These are phyloP conservation scores for Laspeyria flexula DNA, from an alignment of 2,888 invertebrate genomes.

Conservation along the genomic window DNA sequence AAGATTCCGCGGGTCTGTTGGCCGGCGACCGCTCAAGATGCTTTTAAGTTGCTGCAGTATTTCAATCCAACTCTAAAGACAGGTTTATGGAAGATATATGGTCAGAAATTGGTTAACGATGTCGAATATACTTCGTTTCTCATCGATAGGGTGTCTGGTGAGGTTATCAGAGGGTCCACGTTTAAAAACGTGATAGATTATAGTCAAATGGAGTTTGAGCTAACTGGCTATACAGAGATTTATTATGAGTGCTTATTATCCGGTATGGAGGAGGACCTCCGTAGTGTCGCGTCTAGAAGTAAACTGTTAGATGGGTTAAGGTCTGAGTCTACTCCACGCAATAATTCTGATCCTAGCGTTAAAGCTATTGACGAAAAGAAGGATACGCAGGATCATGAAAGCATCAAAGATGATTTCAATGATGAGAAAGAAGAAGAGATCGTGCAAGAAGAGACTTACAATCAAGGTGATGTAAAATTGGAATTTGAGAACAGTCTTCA, in stretches of 20 bases:
- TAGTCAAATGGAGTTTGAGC: conserved; percentile 73
- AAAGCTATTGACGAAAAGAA: conserved; percentile 36
- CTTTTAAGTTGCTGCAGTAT: conserved; percentile 75
- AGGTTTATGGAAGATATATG: conserved; percentile 68
- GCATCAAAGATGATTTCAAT: conserved; percentile 11
- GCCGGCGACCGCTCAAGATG: conserved; percentile 71
- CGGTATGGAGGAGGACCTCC: conserved; percentile 66
- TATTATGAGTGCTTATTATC: conserved; percentile 71
- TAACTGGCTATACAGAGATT: conserved; percentile 74
- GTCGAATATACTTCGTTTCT: conserved; percentile 69
- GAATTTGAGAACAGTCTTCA: conserved; percentile 52
- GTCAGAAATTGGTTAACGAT: conserved; percentile 60
- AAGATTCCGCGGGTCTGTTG: conserved; percentile 69
- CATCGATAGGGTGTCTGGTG: conserved; percentile 72
- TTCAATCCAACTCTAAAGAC: conserved; percentile 75
- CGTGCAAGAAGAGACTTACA: conserved; percentile 1
- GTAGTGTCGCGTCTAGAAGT: conserved; percentile 71
- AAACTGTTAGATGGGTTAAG: conserved; percentile 67
- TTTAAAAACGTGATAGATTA: conserved; percentile 79
- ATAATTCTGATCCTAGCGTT: conserved; percentile 43
- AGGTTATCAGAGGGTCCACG: conserved; percentile 70
- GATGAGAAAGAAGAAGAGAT: not conserved
- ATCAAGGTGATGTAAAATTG: conserved; percentile 38
- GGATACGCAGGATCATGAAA: not conserved
- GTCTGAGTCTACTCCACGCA: conserved; percentile 60